Evolutionary conservation across 2,113 vertebrate species (phyloP).

Genomic region (Elachura formosa): DNA sequence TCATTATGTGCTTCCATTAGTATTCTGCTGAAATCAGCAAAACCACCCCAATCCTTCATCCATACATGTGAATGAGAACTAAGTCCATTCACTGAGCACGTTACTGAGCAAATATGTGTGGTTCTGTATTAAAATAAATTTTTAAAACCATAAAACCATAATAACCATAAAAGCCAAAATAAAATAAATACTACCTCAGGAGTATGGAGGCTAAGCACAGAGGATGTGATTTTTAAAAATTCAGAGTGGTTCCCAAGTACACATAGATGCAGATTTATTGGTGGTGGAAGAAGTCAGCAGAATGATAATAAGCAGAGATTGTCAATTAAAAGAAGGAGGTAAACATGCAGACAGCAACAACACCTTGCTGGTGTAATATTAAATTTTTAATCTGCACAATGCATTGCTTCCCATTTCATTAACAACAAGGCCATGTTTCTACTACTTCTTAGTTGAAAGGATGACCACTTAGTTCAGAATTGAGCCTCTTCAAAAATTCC

Average conservation of each 20-base stretch:
- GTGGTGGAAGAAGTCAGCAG: not conserved
- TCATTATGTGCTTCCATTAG: rapidly evolving
- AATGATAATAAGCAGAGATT: not conserved
- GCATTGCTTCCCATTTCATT: not conserved
- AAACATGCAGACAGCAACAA: not conserved
- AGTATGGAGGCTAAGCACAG: not conserved
- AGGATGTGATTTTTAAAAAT: not conserved
- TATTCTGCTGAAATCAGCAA: not conserved
- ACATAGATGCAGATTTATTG: not conserved
- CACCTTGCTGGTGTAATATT: not conserved
- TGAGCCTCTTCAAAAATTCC: not conserved
- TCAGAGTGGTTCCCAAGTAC: not conserved
- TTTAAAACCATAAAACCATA: not conserved
- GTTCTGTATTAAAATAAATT: not conserved
- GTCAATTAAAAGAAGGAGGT: not conserved
- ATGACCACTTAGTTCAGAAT: not conserved
- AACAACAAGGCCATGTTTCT: not conserved
- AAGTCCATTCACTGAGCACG: not conserved
- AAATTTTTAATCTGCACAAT: not conserved
- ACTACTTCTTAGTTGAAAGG: not conserved
- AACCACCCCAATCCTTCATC: not conserved
- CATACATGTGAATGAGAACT: not conserved
- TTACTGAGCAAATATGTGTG: not conserved
- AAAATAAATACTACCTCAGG: not conserved
- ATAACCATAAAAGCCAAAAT: not conserved